Evolutionary conservation across 2,797 vertebrate genomes (phyloP), one percentile per base, ranked within the genome.

Genomic region (Chelon auratus): DNA sequence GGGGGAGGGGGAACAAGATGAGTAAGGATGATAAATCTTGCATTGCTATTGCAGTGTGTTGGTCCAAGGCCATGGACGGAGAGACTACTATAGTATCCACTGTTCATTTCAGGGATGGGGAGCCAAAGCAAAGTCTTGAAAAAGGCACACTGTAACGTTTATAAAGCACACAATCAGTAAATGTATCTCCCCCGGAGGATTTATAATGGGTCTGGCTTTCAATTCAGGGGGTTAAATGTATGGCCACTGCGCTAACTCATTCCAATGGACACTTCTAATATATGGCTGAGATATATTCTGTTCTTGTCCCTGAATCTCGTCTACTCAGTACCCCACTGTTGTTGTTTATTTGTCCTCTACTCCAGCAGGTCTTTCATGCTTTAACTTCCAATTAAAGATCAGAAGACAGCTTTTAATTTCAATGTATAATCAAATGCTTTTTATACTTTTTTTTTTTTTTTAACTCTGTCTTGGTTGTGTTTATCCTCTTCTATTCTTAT

Each of bases 1-100:
- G 26, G 57, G 45, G 30, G 50, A 55, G n/a, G 68, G 55, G 10
- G 60, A 26, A 64, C 61, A 53, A 71, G 50, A 64, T 43, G 39
- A 72, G n/a, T 47, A 50, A 78, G 53, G 72, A 72, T 76, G 69
- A 92, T 87, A 82, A 86, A 92, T 91, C 80, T 84, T 90, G 65
- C n/a, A 20, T 51, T 57, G 72, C 55, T 59, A 17, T 62, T 75
- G 69, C 62, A 79, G 72, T 66, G 48, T 42, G 70, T 43, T 77
- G 80, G 84, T 84, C 76, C 66, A 83, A 74, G 78, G 87, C 87
- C 77, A 78, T 20, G 47, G 18, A 59, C 50, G 17, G 71, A 55
- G 39, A 58, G 68, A 70, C 72, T 70, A 64, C 70, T 75, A 60
- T 33, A 61, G 70, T 64, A 87, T 84, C 84, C 80, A 68, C 59